Conservation (phyloP, 2,888 invertebrate genomes). For the Sarcophaga carnaria region DNA sequence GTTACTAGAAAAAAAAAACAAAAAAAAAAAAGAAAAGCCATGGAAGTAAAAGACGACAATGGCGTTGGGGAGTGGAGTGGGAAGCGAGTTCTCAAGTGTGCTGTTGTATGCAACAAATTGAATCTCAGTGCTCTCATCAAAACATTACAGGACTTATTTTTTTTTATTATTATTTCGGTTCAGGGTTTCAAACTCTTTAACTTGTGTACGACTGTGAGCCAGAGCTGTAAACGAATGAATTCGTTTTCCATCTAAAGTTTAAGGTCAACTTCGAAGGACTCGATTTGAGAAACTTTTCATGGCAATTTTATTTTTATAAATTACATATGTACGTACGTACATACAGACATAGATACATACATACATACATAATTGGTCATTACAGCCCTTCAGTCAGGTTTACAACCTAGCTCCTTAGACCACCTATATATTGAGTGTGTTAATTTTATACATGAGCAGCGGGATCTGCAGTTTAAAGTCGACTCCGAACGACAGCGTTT, state of each 20-base stretch:
- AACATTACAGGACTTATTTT: constrained; percentile 48
- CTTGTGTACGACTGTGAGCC: background rate
- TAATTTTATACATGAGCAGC: too few species aligned
- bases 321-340: too few species aligned
- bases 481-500: too few species aligned
- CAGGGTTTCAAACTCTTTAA: constrained; percentile 36
- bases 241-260: background rate
- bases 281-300: too few species aligned
- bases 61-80: background rate
- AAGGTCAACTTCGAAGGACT: too few species aligned
- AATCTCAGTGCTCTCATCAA: constrained; percentile 64
- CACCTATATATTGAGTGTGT: too few species aligned
- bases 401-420: too few species aligned
- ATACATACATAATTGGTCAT: too few species aligned
- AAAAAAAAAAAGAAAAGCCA: background rate
- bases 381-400: too few species aligned
- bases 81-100: constrained; percentile 40
- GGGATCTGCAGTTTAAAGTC: too few species aligned
- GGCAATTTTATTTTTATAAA: too few species aligned
- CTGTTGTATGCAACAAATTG: constrained; percentile 67
- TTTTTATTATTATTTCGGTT: background rate
- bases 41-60: background rate
- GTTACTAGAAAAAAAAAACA: constrained; percentile 18
- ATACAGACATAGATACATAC: too few species aligned
- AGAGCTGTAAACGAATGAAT: constrained; percentile 18